phyloP scores from a whole-genome alignment of 2,888 invertebrate species.

The Perizoma flavofasciatum region DNA sequence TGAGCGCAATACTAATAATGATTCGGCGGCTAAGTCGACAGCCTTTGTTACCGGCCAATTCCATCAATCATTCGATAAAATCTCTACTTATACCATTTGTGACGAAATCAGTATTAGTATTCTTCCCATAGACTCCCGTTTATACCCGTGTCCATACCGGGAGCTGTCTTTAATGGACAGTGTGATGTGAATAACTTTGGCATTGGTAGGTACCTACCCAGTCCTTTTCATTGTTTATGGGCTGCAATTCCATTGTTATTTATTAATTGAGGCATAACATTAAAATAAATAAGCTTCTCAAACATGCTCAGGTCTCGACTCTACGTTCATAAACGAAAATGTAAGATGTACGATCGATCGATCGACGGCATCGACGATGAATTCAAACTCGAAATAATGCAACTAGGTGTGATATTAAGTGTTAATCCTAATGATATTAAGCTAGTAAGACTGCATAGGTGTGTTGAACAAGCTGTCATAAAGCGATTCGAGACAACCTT shows the following conservation, averaged over 20 bases:
- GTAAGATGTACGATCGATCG: no score
- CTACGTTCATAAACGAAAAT: no score
- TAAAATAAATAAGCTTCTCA: background rate
- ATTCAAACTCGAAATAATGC: no score
- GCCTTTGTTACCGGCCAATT: background rate
- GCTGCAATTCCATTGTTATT: slow-evolving; percentile 1
- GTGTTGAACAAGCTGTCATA: background rate
- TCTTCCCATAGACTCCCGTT: slow-evolving; percentile 2
- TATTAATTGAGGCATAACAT: background rate
- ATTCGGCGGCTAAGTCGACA: no score
- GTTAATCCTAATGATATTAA: no score
- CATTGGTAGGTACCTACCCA: background rate
- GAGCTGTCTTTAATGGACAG: slow-evolving; percentile 3
- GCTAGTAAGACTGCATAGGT: no score
- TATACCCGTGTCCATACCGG: slow-evolving; percentile 1
- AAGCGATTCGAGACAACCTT: background rate
- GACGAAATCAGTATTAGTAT: slow-evolving; percentile 2
- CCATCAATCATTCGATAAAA: slow-evolving; percentile 5
- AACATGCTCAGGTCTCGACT: no score
- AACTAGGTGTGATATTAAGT: no score
- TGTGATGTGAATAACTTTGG: slow-evolving; percentile 9
- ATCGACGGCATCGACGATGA: no score
- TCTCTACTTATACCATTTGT: background rate
- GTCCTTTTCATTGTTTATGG: background rate
- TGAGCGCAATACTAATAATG: no score